Base-by-base conservation (phyloP, 2,113 vertebrate species). In the Zosterops pallidus region DNA sequence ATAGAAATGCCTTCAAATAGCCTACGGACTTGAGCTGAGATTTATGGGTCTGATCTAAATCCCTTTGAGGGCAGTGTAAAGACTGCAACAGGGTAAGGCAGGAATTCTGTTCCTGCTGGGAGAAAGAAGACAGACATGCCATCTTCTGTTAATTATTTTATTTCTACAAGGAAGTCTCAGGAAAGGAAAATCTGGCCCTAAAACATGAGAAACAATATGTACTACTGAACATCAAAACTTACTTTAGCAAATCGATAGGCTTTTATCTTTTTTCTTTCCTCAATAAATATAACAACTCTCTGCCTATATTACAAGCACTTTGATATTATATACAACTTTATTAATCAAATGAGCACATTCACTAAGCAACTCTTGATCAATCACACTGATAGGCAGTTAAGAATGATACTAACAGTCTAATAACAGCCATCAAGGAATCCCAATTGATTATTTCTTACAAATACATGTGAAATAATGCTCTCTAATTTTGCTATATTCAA, bases 41-140 rank as follows among this genome's bases (percentile, higher is more conserved):
- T 90, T 90, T 88, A 93, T 35, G 49, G n/a, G 82, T 83, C 82
- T 90, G 85, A 80, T 80, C 46, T 84, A 93, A 94, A 87, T 52
- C 46, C 55, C 67, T 91, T 74, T 69, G 83, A 93, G 90, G 46
- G 31, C 55, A 90, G 42, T 19, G 65, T 44, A 93, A 92, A 93
- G 75, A 64, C 37, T 0, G 1, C 44, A 89, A 41, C 11, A 41
- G 62, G 24, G 49, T 49, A 85, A 86, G 39, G 78, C 57, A 94
- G 75, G 85, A 92, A 95, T 91, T 87, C 70, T 89, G n/a, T 29
- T 82, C 90, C 59, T 72, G 81, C 65, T 95, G 42, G 5, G 7
- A 49, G 74, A 91, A 65, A 0, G 2, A 29, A 37, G 37, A 87
- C 22, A 65, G 53, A 62, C 23, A 72, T 26, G 29, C 71, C 53